Conservation (phyloP, 1,140 invertebrate genomes). For the Papilio glaucus region DNA sequence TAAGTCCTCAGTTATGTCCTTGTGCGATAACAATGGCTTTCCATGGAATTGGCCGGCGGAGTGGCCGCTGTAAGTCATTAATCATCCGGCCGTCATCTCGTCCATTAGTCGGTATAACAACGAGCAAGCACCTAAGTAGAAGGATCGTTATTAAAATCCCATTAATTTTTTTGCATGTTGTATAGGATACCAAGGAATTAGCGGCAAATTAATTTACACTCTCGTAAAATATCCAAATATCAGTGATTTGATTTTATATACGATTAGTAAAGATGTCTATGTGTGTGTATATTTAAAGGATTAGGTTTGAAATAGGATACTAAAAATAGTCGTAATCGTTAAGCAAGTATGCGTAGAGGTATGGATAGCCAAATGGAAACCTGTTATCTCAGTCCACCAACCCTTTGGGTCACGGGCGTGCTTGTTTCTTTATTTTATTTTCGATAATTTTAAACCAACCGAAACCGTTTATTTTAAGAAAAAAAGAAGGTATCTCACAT, state of each 20-base stretch:
- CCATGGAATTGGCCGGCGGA: not conserved
- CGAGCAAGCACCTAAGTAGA: not conserved
- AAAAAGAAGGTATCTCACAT: too few relatives aligned
- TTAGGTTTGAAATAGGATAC: too few relatives aligned
- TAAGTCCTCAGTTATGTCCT: too few relatives aligned
- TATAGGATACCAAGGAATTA: not conserved
- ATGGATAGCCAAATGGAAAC: too few relatives aligned
- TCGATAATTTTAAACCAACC: too few relatives aligned
- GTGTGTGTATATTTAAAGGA: too few relatives aligned
- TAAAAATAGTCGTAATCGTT: too few relatives aligned
- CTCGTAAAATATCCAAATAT: not conserved
- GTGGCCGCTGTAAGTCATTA: not conserved
- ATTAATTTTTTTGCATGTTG: slow-evolving; percentile 1
- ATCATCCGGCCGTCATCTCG: not conserved
- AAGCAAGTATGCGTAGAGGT: too few relatives aligned
- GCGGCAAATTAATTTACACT: not conserved
- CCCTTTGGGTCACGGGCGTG: too few relatives aligned
- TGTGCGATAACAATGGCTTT: not conserved
- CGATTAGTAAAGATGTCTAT: not conserved
- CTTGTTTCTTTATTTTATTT: too few relatives aligned
- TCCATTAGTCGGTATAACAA: not conserved
- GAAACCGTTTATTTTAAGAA: too few relatives aligned
- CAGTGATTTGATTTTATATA: not conserved
- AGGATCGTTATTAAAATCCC: slow-evolving; percentile 1
- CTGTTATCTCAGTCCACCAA: too few relatives aligned